Base-by-base conservation (phyloP, 2,888 invertebrate genomes). In the Apamea crenata region DNA sequence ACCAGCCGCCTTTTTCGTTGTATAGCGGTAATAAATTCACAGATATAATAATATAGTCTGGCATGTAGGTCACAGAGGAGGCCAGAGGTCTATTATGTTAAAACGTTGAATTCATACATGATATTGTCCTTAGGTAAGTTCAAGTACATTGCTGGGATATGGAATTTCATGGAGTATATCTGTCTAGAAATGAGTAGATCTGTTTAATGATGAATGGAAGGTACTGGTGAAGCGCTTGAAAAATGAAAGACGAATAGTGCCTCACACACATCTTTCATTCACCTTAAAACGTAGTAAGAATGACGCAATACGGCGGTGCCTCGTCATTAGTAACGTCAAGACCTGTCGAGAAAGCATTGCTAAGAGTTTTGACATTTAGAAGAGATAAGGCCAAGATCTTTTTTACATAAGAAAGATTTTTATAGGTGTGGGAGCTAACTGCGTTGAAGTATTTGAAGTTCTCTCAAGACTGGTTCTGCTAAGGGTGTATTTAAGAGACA, bases 341-440 rank as follows among this genome's bases (percentile, higher is more conserved):
- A 40, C 59, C 73, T 74, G 36, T 29, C 56, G 74, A 65, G 77
- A 84, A 69, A 87, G 76, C 71, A 79, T 78, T 66, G 72, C 53
- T 63, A 83, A 85, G 61, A 79, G 56, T 53, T 85, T 36, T 84
- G 84, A 74, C 84, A 84, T 87, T 87, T 86, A 74, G 44, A 25
- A 65, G 50, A 71, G 69, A 36, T 53, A 63, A 56, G 74, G 59
- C 67, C 81, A 65, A 79, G n/a, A 76, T 36, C 29, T 67, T 73
- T 75, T 72, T 63, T 63, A 67, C 21, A 67, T 68, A 44, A 47
- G 40, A 59, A 70, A 72, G 36, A 67, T 16, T 56, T 68, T 81
- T 65, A 56, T 65, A 72, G 82, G 77, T 69, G 83, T 73, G 68
- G 12, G n/a, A 66, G 21, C 36, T 85, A 50, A 83, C 73, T 77